A percentile compares a stretch with the other conserved stretches of the same genome.
Evolutionary conservation across 2,888 invertebrate species (phyloP).

Genomic region (Drosophila mulleri): DNA sequence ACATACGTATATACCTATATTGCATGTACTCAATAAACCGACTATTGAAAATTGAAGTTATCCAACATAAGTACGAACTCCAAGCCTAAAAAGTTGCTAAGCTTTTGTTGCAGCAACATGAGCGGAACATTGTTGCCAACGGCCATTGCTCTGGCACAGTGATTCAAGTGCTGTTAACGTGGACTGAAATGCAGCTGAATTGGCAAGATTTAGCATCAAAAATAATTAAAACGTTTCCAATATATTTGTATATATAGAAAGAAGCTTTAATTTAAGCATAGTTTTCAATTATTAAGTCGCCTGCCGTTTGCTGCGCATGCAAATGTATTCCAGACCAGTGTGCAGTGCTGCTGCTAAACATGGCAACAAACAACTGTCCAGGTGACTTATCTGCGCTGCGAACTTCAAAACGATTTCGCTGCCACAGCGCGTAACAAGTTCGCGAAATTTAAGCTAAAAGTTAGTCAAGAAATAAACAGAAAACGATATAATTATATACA

Average conservation of each 20-base stretch:
- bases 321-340: slow-evolving; percentile 18
- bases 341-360: slow-evolving; percentile 7
- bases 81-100: neutral
- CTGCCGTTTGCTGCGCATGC: neutral
- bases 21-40: neutral
- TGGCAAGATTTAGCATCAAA: neutral
- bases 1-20: too few species aligned
- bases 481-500: neutral
- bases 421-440: slow-evolving; percentile 42
- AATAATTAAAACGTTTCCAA: neutral
- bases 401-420: slow-evolving; percentile 39
- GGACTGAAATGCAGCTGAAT: too few species aligned
- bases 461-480: neutral
- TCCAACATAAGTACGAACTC: neutral
- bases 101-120: slow-evolving; percentile 13
- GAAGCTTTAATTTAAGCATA: neutral
- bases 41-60: neutral
- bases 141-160: slow-evolving; percentile 6
- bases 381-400: neutral
- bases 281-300: neutral
- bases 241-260: neutral
- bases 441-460: slow-evolving; percentile 2
- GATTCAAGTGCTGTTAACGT: neutral
- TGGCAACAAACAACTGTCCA: slow-evolving; percentile 13
- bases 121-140: slow-evolving; percentile 20